Evolutionary conservation across 2,888 invertebrate genomes (phyloP), one percentile per base, ranked within the genome.

Genomic region (Chromoteleia sp.): DNA sequence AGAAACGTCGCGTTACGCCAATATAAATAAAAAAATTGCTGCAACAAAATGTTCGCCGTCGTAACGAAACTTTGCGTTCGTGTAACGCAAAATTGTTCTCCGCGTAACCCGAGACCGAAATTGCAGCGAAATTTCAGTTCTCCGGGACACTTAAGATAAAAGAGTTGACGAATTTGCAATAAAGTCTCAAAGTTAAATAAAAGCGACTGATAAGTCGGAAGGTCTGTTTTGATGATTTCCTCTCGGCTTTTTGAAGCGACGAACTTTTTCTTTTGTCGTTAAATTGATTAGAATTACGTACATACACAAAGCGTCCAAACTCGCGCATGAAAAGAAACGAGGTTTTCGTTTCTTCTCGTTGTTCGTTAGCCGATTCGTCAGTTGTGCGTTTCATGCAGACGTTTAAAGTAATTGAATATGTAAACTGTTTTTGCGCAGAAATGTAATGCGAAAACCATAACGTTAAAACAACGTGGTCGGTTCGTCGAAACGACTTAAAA

Each of bases 341-440:
- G 43, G 30, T 59, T 61, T 54, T 54, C 45, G 36, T 54, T 74
- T 56, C 63, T 63, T 63, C 54, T 52, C 30, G 52, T 25, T 73
- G 73, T 63, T 73, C 73, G 63, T 61, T 73, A 73, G 61, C 43
- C 25, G 36, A 14, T 54, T 63, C 54, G 63, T 63, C 63, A 56
- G 59, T 63, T 54, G 54, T 39, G 29, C 54, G 15, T 74, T 74
- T 54, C 45, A 45, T 54, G 54, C 54, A 30, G 54, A 61, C 63
- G 43, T 63, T 50, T 54, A 56, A 71, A 30, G 54, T 74, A 74
- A 74, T 61, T 74, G 63, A 74, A 74, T 73, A 73, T 73, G 52
- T 73, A 73, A 59, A 73, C 61, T 50, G 41, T 61, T 73, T n/a
- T 63, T 74, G 36, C 29, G 45, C 52, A n/a, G 21, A 45, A 59